Evolutionary conservation across 2,113 vertebrate genomes (phyloP), one percentile per base, ranked within the genome.

Genomic region (Laterallus jamaicensis): DNA sequence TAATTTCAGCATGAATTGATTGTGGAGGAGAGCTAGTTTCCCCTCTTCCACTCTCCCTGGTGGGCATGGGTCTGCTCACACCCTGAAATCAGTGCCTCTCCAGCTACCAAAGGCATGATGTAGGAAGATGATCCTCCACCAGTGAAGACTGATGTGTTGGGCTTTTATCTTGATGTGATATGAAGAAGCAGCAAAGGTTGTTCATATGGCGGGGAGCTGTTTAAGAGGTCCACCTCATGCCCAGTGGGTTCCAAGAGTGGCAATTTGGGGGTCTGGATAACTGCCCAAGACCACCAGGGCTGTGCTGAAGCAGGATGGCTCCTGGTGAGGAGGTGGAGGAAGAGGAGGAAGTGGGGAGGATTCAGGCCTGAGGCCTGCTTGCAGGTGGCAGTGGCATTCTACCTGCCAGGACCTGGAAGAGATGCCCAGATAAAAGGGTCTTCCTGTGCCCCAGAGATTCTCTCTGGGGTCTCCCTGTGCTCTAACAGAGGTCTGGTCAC

Each of bases 211-310:
- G 12, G 4, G 12, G 11, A 28, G 25, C 12, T 68, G n/a, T 64
- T 80, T 35, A 80, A 39, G 40, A 68, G 37, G 29, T 47, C 62
- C 4, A 5, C 13, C 26, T 62, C 1, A 0, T 39, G 58, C 18
- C 15, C 0, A 1, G 1, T 21, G 1, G 2, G 5, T 19, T 40
- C 35, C 62, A 71, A 19, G 13, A 0, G 1, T 28, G 28, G n/a
- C 16, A 75, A 11, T 67, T 58, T 47, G 58, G 40, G 44, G n/a
- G 15, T 22, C 37, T 83, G 62, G 26, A 40, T 67, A 54, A 80
- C 31, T 59, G n/a, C 25, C 28, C 54, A 55, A 47, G 54, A 17
- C n/a, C 0, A 0, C n/a, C 2, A 4, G 54, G 13, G 40, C 60
- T 4, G 0, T 67, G 47, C 52, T 69, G 56, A 63, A 40, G 49